Percentiles rank a stretch among this genome's conserved stretches.
These are phyloP conservation scores for Rhinichthys klamathensis DNA, from an alignment of 2,113 vertebrate species.

Conservation along the genomic window DNA sequence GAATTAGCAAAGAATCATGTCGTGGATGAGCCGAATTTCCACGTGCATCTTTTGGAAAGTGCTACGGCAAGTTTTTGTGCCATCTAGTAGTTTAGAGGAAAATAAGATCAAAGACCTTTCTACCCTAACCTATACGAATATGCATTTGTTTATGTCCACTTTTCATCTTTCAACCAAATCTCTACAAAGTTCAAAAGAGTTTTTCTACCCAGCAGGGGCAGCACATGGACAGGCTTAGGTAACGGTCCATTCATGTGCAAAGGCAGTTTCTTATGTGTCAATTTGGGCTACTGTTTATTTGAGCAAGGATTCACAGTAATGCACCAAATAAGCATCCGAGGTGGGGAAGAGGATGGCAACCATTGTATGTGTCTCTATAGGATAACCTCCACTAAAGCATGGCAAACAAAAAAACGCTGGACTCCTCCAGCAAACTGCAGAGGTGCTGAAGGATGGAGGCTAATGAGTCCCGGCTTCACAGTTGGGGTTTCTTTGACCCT, in stretches of 20 bases:
- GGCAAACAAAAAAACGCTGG: slow-evolving; percentile 22
- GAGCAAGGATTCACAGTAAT: slow-evolving; percentile 62
- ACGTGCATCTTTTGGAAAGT: too few species aligned
- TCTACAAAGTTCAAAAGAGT: slow-evolving; percentile 17
- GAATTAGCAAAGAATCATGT: too few species aligned
- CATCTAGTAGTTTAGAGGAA: too few species aligned
- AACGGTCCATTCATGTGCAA: slow-evolving; percentile 32
- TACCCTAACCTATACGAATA: not conserved
- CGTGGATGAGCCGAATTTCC: too few species aligned
- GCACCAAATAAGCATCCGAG: too few species aligned
- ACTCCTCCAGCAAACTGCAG: slow-evolving; percentile 32
- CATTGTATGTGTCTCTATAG: slow-evolving; percentile 16
- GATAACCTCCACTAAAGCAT: slow-evolving; percentile 10
- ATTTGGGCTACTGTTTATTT: slow-evolving; percentile 69
- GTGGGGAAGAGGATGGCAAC: slow-evolving; percentile 20
- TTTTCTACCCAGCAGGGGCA: slow-evolving; percentile 22
- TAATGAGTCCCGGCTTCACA: slow-evolving; percentile 42
- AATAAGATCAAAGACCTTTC: too few species aligned
- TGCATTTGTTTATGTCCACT: slow-evolving; percentile 1
- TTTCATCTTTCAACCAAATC: slow-evolving; percentile 25
- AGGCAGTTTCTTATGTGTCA: slow-evolving; percentile 49
- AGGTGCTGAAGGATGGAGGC: slow-evolving; percentile 40
- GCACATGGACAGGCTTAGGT: not conserved
- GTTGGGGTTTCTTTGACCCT: slow-evolving; percentile 34
- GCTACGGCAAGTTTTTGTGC: too few species aligned